Evolutionary conservation across 2,113 vertebrate genomes (phyloP).

Genomic region (Tragelaphus imberbis): DNA sequence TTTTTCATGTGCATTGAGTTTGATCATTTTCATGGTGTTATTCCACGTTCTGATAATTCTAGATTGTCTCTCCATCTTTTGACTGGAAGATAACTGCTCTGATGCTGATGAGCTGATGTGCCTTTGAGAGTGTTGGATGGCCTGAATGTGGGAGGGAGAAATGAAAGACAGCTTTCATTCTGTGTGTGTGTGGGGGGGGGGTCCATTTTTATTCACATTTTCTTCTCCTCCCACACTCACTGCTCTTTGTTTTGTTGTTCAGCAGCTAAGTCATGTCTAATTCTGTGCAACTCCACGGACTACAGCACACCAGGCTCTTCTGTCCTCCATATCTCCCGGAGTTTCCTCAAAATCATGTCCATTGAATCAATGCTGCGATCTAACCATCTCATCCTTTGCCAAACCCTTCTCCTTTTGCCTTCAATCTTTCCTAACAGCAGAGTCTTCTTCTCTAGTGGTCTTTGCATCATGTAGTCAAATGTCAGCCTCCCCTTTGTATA

Average conservation of each 20-base stretch:
- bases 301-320: not conserved
- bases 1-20: not conserved
- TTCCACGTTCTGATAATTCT: not conserved
- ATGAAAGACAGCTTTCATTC: not conserved
- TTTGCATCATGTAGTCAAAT: not conserved
- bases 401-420: not conserved
- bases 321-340: not conserved
- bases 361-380: not conserved
- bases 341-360: not conserved
- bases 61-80: not conserved
- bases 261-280: not conserved
- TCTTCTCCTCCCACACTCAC: not conserved
- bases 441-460: not conserved
- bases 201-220: not conserved
- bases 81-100: not conserved
- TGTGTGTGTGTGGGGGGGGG: rapidly evolving
- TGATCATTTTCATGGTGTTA: not conserved
- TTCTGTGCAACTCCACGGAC: not conserved
- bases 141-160: not conserved
- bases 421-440: not conserved
- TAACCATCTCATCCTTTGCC: not conserved
- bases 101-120: not conserved
- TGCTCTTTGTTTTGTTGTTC: not conserved
- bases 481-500: not conserved
- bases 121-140: not conserved